A percentile compares a stretch with the other conserved stretches of the same genome.
Evolutionary conservation across 2,113 vertebrate genomes (phyloP).

Genomic region (Pachyramphus minor): DNA sequence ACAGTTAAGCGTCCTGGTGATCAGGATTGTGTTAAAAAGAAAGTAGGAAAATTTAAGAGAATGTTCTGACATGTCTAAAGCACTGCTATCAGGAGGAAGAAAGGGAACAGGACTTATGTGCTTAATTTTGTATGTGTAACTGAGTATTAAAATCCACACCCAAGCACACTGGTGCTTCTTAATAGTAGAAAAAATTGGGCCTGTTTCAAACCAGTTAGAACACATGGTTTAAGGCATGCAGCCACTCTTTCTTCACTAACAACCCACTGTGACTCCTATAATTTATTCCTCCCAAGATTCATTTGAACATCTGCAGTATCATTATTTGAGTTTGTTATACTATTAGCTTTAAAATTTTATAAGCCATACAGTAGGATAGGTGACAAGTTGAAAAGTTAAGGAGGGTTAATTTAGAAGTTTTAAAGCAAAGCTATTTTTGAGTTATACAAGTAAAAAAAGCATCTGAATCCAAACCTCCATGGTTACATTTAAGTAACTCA

Average conservation of each 20-base stretch:
- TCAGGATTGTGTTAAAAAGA: neutral
- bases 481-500: slow-evolving; percentile 58
- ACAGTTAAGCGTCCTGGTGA: neutral
- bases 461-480: slow-evolving; percentile 57
- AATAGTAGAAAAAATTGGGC: slow-evolving; percentile 19
- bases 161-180: neutral
- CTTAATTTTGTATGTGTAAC: neutral
- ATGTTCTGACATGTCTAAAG: neutral
- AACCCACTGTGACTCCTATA: slow-evolving; percentile 18
- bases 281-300: slow-evolving; percentile 66
- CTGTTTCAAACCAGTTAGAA: slow-evolving; percentile 45
- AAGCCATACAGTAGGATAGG: slow-evolving; percentile 64
- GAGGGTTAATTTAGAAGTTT: slow-evolving; percentile 67
- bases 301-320: slow-evolving; percentile 66
- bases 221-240: slow-evolving; percentile 35
- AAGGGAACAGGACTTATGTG: neutral
- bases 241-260: neutral
- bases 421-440: slow-evolving; percentile 69
- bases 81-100: neutral
- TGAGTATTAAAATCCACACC: slow-evolving; percentile 13
- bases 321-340: slow-evolving; percentile 67
- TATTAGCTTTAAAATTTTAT: slow-evolving; percentile 72
- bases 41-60: neutral
- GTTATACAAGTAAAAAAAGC: slow-evolving; percentile 55
- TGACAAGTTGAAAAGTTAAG: slow-evolving; percentile 67